Evolutionary conservation across 2,113 vertebrate species (phyloP).

Genomic region (Festucalex cinctus): DNA sequence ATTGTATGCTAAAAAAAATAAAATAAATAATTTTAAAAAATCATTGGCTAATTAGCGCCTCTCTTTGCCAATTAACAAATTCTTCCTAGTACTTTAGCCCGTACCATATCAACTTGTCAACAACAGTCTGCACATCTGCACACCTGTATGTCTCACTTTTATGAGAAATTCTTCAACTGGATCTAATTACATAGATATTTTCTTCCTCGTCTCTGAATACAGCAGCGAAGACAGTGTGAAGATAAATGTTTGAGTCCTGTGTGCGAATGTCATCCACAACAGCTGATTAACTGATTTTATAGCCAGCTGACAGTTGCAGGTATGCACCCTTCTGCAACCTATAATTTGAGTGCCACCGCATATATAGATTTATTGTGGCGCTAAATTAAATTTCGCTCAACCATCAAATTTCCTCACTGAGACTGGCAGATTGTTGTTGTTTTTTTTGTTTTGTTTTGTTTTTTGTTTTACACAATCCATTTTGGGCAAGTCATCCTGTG

Average conservation of each 20-base stretch:
- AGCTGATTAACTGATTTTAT: constrained; percentile 14
- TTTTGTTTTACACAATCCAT: neutral
- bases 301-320: constrained; percentile 21
- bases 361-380: constrained; percentile 9
- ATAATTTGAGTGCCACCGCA: constrained; percentile 28
- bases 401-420: neutral
- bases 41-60: neutral
- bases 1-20: too few relatives aligned
- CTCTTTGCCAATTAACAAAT: neutral
- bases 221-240: constrained; percentile 5
- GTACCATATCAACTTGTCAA: neutral
- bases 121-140: constrained; percentile 7
- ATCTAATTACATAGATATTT: constrained; percentile 22
- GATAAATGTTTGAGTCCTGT: constrained; percentile 26
- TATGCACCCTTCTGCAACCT: constrained; percentile 24
- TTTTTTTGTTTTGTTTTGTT: neutral
- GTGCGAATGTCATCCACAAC: constrained; percentile 17
- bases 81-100: neutral
- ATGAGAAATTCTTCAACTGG: constrained; percentile 9
- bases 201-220: neutral
- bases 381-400: constrained; percentile 19
- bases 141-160: constrained; percentile 25
- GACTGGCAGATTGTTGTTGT: neutral
- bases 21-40: too few relatives aligned
- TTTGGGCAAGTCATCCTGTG: neutral